Conservation (phyloP, 2,888 invertebrate genomes). For the Tanytarsus gracilentus region DNA sequence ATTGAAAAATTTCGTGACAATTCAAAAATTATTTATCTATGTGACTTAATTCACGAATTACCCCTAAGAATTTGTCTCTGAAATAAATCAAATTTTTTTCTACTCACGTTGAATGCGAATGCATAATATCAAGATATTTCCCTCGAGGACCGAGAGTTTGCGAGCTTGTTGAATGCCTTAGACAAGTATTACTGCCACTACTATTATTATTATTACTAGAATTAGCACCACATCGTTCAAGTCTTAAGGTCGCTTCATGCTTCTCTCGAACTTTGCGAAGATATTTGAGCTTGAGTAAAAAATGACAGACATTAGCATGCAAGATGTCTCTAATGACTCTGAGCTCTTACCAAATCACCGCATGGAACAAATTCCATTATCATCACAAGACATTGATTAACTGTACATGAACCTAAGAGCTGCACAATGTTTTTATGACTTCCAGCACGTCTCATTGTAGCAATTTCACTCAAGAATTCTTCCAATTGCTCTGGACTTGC, state of each 20-base stretch:
- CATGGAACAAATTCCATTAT: constrained; percentile 70
- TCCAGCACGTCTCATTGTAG: constrained; percentile 67
- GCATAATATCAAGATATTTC: constrained; percentile 39
- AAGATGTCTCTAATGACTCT: neutral
- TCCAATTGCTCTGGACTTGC: constrained; percentile 52
- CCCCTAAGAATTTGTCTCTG: no score
- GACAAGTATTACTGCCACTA: neutral
- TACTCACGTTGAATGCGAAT: constrained; percentile 32
- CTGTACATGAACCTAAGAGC: constrained; percentile 62
- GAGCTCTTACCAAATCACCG: constrained; percentile 55
- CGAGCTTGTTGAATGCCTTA: constrained; percentile 20
- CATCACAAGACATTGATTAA: constrained; percentile 58
- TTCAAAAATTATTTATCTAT: no score
- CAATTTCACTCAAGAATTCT: constrained; percentile 68
- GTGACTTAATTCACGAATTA: no score
- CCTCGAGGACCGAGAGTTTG: constrained; percentile 31
- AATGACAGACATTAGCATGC: neutral
- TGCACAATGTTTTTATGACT: constrained; percentile 66
- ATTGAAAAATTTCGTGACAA: neutral
- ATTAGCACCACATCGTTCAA: neutral
- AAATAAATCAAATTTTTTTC: no score
- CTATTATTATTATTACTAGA: neutral
- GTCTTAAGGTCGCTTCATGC: constrained; percentile 29
- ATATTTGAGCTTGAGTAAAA: constrained; percentile 31
- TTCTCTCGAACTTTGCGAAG: constrained; percentile 30